Evolutionary conservation across 2,888 invertebrate species (phyloP).

Genomic region (Cataglyphis cursor): DNA sequence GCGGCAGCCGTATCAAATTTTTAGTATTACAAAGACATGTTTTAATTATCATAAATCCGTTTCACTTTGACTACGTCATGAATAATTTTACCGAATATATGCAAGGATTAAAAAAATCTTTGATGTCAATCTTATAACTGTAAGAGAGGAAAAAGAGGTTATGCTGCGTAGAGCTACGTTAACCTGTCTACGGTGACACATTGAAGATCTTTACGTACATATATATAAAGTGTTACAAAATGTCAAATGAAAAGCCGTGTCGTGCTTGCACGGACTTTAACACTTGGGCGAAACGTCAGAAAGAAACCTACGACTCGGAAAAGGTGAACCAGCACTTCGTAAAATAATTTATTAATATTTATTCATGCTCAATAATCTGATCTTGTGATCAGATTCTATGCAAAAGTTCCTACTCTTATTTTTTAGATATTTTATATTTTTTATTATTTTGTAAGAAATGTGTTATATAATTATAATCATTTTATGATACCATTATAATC

Average conservation of each 20-base stretch:
- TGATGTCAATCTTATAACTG: background rate
- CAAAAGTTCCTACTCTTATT: background rate
- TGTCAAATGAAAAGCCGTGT: slow-evolving; percentile 88
- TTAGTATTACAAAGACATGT: slow-evolving; percentile 12
- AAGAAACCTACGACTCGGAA: slow-evolving; percentile 85
- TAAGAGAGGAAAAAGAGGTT: background rate
- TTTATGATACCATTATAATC: background rate
- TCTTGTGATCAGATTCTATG: slow-evolving; percentile 1
- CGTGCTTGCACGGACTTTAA: slow-evolving; percentile 92
- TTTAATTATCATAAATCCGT: background rate
- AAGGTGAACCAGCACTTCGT: slow-evolving; percentile 73
- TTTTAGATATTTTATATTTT: background rate
- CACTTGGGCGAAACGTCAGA: slow-evolving; percentile 91
- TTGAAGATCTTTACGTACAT: background rate
- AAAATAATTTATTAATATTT: background rate
- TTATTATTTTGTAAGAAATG: background rate
- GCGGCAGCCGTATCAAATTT: background rate
- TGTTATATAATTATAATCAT: background rate
- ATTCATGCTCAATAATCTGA: background rate
- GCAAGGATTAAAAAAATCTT: background rate
- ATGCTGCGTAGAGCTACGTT: slow-evolving; percentile 10
- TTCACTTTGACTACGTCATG: background rate
- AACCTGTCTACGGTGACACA: slow-evolving; percentile 8
- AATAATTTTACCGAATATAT: background rate
- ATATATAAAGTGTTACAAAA: slow-evolving; percentile 48